Conservation (phyloP, 2,888 invertebrate species). For the Dryadula phaetusa region DNA sequence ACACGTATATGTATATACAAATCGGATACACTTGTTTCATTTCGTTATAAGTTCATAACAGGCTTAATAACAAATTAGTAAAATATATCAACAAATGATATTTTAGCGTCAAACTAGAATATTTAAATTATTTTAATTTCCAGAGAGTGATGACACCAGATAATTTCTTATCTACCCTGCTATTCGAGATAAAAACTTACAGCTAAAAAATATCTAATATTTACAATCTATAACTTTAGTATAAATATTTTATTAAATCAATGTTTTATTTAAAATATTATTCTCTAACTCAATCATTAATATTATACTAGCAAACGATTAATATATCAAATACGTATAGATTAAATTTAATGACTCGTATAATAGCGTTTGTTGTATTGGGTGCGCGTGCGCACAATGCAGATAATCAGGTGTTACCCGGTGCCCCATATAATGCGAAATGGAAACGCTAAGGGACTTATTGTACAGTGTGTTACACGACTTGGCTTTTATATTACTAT, state of each 20-base stretch:
- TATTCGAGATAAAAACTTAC: too few relatives aligned
- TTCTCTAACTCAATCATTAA: constrained; percentile 1
- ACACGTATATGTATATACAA: too few relatives aligned
- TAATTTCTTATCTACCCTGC: too few relatives aligned
- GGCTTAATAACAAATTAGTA: too few relatives aligned
- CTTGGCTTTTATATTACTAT: neutral
- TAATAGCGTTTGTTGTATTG: constrained; percentile 35
- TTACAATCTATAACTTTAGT: too few relatives aligned
- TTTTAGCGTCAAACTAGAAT: too few relatives aligned
- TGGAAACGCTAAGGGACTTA: constrained; percentile 66
- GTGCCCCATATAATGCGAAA: constrained; percentile 77
- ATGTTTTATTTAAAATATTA: neutral
- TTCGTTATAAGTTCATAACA: too few relatives aligned
- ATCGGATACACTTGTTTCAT: too few relatives aligned
- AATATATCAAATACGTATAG: constrained; percentile 20
- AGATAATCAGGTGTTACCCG: constrained; percentile 80
- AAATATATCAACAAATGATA: too few relatives aligned
- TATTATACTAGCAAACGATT: constrained; percentile 4
- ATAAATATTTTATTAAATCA: neutral
- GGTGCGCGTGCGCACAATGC: constrained; percentile 51
- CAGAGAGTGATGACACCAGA: too few relatives aligned
- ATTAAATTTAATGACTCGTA: constrained; percentile 30
- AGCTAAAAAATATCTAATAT: too few relatives aligned
- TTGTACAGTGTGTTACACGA: constrained; percentile 53
- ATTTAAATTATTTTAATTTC: too few relatives aligned